A percentile compares a stretch with the other conserved stretches of the same genome.
Conservation (phyloP, 2,113 vertebrate species). For the Lagenorhynchus albirostris region DNA sequence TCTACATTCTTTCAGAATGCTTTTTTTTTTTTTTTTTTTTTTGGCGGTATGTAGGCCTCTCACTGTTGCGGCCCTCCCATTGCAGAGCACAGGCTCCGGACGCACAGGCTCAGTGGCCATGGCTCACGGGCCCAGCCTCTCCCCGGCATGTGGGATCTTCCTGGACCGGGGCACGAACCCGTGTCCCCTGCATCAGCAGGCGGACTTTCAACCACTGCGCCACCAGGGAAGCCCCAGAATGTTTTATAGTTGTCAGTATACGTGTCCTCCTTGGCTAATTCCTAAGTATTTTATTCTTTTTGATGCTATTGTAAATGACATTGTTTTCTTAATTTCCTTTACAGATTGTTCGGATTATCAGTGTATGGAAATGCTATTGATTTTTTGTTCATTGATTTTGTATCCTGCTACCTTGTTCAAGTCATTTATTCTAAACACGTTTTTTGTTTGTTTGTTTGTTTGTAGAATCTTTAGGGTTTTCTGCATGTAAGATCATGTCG, state of each 20-base stretch:
- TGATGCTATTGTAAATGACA: background rate
- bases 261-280: background rate
- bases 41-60: too few relatives aligned
- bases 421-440: background rate
- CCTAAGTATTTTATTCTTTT: background rate
- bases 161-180: too few relatives aligned
- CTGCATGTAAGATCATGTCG: background rate
- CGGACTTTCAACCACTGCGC: too few relatives aligned
- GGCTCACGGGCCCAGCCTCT: too few relatives aligned
- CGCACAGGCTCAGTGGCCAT: too few relatives aligned
- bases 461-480: background rate
- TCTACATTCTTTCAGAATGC: background rate
- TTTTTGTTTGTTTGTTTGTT: background rate
- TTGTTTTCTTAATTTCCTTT: background rate
- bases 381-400: background rate
- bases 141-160: too few relatives aligned
- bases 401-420: background rate
- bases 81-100: too few relatives aligned
- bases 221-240: background rate
- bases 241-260: background rate
- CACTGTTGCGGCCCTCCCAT: too few relatives aligned
- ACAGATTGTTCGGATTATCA: background rate
- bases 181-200: too few relatives aligned
- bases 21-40: background rate
- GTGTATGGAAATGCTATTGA: background rate